Conservation (phyloP, 2,888 invertebrate species). For the Ypsolopha sequella region DNA sequence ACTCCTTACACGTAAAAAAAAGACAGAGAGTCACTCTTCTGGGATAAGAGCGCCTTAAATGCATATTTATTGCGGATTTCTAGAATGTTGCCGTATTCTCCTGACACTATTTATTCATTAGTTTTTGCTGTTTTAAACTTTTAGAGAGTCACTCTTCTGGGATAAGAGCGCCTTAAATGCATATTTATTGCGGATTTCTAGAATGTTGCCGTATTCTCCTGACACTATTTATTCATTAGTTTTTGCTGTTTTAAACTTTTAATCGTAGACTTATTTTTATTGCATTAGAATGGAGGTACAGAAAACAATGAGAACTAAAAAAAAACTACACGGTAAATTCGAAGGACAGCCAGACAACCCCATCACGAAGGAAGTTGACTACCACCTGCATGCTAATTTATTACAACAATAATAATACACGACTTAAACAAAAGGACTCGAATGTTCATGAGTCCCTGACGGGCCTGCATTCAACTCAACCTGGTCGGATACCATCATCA, state of each 20-base stretch:
- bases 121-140: not conserved
- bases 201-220: constrained; percentile 5
- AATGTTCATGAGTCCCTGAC: too few species aligned
- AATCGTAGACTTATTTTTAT: not conserved
- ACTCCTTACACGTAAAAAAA: too few species aligned
- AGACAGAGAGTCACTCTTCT: too few species aligned
- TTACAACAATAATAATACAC: constrained; percentile 32
- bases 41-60: too few species aligned
- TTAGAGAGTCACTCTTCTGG: too few species aligned
- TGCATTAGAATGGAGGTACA: not conserved
- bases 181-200: not conserved
- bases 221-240: not conserved
- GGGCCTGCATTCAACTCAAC: constrained; percentile 14
- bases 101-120: not conserved
- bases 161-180: too few species aligned
- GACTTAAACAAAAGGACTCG: constrained; percentile 23
- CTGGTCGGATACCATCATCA: constrained; percentile 32
- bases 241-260: not conserved
- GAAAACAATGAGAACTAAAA: not conserved
- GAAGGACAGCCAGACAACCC: constrained; percentile 41
- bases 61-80: not conserved
- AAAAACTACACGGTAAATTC: constrained; percentile 30
- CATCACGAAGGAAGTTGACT: constrained; percentile 29
- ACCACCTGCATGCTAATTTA: constrained; percentile 52
- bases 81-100: constrained; percentile 6